Base-by-base conservation (phyloP, 2,888 invertebrate genomes). In the Cartodere bifasciata region DNA sequence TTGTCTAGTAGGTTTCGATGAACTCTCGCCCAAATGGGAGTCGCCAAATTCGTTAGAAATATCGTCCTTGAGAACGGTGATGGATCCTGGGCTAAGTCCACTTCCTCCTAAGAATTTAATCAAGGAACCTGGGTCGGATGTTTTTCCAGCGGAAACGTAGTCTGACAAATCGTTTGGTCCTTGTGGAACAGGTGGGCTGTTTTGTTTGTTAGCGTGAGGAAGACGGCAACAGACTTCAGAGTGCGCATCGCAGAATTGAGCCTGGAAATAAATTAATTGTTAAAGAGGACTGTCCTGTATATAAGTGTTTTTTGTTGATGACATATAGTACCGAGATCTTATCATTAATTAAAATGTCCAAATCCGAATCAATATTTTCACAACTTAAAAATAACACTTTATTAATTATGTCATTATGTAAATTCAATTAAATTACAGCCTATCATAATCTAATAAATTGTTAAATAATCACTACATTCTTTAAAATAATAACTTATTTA, bases 141-240 rank as follows among this genome's bases (percentile, higher is more conserved):
- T 48, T 29, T 56, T 57, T 29, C 53, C 56, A 6, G 46, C 40
- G 4, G 53, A 46, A 24, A 47, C 35, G 34, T 16, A 39, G 5
- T 16, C 30, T 24, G 16, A 28, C 13, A 4, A 21, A 13, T 32
- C 11, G 24, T 26, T 28, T 12, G 23, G 26, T 20, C 35, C 21
- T 34, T 31, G 22, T 38, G 46, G 37, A n/a, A n/a, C n/a, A n/a
- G n/a, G n/a, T n/a, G n/a, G n/a, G 22, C 49, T 45, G 54, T 44
- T 34, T 29, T 22, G 31, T 29, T 37, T 32, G 25, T 40, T 29
- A 37, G 35, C 25, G 36, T 39, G 32, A 29, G 43, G 31, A 52
- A 55, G 37, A 50, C 57, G 32, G 42, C 65, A 65, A 42, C 65
- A 65, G 2, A 57, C 48, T 50, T 64, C 55, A 6, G 51, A 53